Base-by-base conservation (phyloP, 2,113 vertebrate species). In the Tetrao urogallus region DNA sequence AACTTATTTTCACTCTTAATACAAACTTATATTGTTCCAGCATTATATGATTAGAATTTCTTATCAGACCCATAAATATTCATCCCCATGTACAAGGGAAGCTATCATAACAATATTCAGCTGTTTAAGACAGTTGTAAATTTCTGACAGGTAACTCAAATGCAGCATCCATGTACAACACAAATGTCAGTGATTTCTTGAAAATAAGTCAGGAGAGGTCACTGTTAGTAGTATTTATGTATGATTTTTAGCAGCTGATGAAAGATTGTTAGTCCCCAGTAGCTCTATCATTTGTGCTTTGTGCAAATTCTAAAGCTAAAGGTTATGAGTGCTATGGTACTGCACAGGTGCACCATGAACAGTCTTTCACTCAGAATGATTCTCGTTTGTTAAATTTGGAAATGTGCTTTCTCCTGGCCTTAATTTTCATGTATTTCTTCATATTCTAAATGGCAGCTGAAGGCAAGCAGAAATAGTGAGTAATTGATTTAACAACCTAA, bases 401-500 rank as follows among this genome's bases (percentile, higher is more conserved):
- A 95, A 92, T 87, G 74, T 95, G 91, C 63, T 95, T 94, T 82
- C 88, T 93, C 45, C 77, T 96, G 91, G 92, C 84, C 95, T 94
- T 97, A 97, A 96, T 96, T 97, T 96, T 82, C 72, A 48, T 82
- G 82, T 91, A 85, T 94, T 95, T 95, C 77, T 95, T 94, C 61
- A 67, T 89, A 95, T 88, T 94, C 94, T 94, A 96, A 97, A 96
- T 97, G 94, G 87, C 96, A 97, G 58, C 85, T 97, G 88, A 97
- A 96, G 89, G 93, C 87, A 95, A 94, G 93, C 80, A 93, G 93
- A 97, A 98, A 96, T 96, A 93, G 90, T 58, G 93, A 97, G 91
- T 91, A 95, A 96, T 96, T 97, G 98, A 98, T 97, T 98, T 98
- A 98, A 98, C 97, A 97, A 93, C 71, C 94, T 97, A 86, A 90